Conservation (phyloP, 1,140 invertebrate species). For the Drosophila lacteicornis region DNA sequence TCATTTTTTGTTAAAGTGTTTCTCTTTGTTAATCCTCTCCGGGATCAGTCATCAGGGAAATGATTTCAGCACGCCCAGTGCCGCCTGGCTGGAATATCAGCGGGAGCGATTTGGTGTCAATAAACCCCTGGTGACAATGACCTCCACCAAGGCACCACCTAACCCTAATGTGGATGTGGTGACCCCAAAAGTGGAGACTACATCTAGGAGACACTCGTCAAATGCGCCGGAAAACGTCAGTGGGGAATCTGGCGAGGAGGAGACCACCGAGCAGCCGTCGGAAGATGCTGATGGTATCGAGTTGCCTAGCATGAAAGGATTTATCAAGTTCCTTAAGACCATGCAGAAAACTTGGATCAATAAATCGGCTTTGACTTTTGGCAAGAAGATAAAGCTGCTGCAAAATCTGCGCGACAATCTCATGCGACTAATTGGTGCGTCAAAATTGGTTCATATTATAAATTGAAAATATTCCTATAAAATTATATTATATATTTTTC, state of each 20-base stretch:
- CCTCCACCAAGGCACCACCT: constrained; percentile 27
- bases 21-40: constrained; percentile 31
- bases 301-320: constrained; percentile 69
- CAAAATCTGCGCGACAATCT: constrained; percentile 86
- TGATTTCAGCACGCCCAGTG: constrained; percentile 68
- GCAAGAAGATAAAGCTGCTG: constrained; percentile 87
- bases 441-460: not conserved
- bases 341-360: constrained; percentile 86
- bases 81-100: constrained; percentile 76
- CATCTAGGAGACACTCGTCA: constrained; percentile 55
- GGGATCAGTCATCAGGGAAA: constrained; percentile 28
- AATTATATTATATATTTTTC: not conserved
- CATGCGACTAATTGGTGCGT: constrained; percentile 86
- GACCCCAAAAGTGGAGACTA: constrained; percentile 68
- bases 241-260: constrained; percentile 18
- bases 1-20: constrained; percentile 24
- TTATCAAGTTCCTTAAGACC: constrained; percentile 85
- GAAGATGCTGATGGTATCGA: constrained; percentile 30
- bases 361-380: constrained; percentile 86
- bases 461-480: not conserved
- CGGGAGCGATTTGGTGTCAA: constrained; percentile 62
- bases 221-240: constrained; percentile 26
- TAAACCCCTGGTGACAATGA: constrained; percentile 34
- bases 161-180: constrained; percentile 28
- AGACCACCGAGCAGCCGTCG: constrained; percentile 30